These are phyloP conservation scores for Pomacea canaliculata DNA, from an alignment of 2,888 invertebrate species.

Conservation along the genomic window DNA sequence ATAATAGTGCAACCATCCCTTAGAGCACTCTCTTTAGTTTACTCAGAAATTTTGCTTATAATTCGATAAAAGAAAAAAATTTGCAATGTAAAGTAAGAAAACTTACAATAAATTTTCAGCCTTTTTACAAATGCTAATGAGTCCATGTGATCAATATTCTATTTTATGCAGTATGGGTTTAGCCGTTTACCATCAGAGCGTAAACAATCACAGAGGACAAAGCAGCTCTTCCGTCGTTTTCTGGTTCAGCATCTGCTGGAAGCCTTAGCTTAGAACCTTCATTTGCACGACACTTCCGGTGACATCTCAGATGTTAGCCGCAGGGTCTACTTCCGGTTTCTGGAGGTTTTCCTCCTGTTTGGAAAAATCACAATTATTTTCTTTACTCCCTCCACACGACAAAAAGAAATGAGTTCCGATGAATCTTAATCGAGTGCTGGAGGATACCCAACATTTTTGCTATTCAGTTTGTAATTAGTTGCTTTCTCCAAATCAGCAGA, in stretches of 20 bases:
- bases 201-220: conserved; percentile 27
- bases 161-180: not conserved
- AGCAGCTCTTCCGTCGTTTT: conserved; percentile 20
- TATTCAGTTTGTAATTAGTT: conserved; percentile 35
- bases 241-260: conserved; percentile 32
- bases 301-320: conserved; percentile 33
- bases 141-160: too few species aligned
- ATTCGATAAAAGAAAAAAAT: too few species aligned
- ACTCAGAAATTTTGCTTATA: too few species aligned
- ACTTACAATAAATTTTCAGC: too few species aligned
- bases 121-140: too few species aligned
- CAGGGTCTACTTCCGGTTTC: conserved; percentile 34
- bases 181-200: conserved; percentile 23
- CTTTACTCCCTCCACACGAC: conserved; percentile 12
- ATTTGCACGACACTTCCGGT: conserved; percentile 44
- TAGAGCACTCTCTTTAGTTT: too few species aligned
- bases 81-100: too few species aligned
- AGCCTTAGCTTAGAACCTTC: conserved; percentile 31
- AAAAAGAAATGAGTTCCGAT: conserved; percentile 23
- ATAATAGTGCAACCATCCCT: too few species aligned
- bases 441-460: conserved; percentile 25
- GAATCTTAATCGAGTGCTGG: conserved; percentile 21
- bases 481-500: conserved; percentile 28
- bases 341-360: conserved; percentile 34
- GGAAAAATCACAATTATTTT: conserved; percentile 35